Conservation (phyloP, 1,140 invertebrate genomes). For the Homarus americanus region DNA sequence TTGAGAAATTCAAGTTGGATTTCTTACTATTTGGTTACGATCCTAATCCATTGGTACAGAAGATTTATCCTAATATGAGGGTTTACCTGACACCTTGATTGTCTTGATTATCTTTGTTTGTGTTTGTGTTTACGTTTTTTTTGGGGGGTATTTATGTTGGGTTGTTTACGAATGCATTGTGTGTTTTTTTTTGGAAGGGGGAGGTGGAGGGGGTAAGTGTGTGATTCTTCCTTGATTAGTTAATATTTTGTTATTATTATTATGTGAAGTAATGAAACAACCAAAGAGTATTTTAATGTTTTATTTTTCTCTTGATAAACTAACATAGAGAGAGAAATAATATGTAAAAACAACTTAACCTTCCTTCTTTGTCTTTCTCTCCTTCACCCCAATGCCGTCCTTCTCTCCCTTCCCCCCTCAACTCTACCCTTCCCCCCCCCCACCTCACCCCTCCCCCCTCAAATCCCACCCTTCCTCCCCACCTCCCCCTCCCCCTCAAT, state of each 20-base stretch:
- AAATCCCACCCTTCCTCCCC: not conserved
- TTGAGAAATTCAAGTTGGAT: conserved; percentile 13
- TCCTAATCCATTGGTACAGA: not conserved
- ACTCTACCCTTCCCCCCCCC: not conserved
- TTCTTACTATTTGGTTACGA: conserved; percentile 35
- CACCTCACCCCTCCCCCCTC: not conserved
- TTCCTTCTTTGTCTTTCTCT: not conserved
- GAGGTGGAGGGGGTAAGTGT: too few species aligned
- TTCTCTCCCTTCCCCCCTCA: not conserved
- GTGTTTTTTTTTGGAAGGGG: too few species aligned
- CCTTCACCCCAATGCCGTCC: not conserved
- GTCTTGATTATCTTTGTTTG: not conserved
- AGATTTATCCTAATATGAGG: not conserved
- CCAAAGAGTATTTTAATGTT: too few species aligned
- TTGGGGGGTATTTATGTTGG: not conserved
- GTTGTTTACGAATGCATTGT: too few species aligned
- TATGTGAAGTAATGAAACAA: too few species aligned
- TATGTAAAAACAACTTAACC: not conserved
- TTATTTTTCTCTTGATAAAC: too few species aligned
- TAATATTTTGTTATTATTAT: too few species aligned
- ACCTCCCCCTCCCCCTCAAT: not conserved
- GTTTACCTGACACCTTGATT: too few species aligned
- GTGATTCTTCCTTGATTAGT: too few species aligned
- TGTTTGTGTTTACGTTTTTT: not conserved
- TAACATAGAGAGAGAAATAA: too few species aligned